phyloP scores from a whole-genome alignment of 2,888 invertebrate species.

The Lordiphosa fenestrarum region DNA sequence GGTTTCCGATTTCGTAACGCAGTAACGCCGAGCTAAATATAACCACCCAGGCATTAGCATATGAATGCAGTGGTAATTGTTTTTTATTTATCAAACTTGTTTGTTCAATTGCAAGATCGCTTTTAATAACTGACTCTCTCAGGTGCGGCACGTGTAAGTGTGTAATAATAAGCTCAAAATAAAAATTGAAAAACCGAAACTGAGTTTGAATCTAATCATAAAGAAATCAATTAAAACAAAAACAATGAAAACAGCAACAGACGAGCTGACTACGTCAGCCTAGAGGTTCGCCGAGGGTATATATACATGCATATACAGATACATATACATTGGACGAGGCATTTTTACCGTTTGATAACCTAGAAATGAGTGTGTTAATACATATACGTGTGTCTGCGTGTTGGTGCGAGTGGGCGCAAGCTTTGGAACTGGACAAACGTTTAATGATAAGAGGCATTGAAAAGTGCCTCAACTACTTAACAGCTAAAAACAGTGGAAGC shows the following conservation, averaged over 20 bases:
- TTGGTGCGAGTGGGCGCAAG: conserved; percentile 12
- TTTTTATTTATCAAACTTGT: conserved; percentile 39
- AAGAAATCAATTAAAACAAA: conserved; percentile 59
- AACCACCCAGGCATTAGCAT: conserved; percentile 40
- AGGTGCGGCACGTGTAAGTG: conserved; percentile 8
- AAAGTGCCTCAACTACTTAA: too few relatives aligned
- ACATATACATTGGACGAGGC: conserved; percentile 15
- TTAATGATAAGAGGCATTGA: conserved; percentile 17
- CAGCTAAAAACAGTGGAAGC: too few relatives aligned
- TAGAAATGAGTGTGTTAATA: conserved; percentile 42
- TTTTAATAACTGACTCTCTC: conserved; percentile 13
- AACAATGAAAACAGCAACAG: conserved; percentile 22
- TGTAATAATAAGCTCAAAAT: conserved; percentile 1
- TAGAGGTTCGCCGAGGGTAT: conserved; percentile 17
- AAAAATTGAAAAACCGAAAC: conserved; percentile 15
- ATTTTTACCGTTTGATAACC: conserved; percentile 69
- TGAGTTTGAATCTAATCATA: conserved; percentile 55
- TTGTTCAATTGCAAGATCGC: conserved; percentile 25
- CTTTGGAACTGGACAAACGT: conserved; percentile 25
- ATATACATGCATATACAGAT: conserved; percentile 10
- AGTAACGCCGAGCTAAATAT: conserved; percentile 31
- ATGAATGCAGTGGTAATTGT: conserved; percentile 35
- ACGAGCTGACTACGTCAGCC: conserved; percentile 21
- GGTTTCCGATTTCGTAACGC: conserved; percentile 43
- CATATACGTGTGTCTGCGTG: conserved; percentile 8